Percentiles rank a stretch among this genome's conserved stretches.
Conservation (phyloP, 1,140 invertebrate genomes). For the Aricia agestis region DNA sequence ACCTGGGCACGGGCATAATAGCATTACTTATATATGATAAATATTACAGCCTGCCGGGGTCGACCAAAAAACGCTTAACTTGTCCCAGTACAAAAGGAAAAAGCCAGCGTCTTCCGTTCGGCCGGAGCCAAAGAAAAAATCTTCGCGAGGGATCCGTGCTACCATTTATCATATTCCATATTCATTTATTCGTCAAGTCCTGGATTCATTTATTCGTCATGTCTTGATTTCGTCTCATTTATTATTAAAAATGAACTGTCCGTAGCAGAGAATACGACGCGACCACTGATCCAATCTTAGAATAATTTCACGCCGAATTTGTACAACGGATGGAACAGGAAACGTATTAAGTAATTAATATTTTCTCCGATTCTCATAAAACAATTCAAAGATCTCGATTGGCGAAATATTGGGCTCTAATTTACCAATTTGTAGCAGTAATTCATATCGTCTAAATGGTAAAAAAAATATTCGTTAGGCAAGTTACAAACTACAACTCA, state of each 20-base stretch:
- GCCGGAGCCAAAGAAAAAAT: slow-evolving; percentile 72
- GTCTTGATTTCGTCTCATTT: slow-evolving; percentile 77
- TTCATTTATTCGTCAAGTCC: slow-evolving; percentile 76
- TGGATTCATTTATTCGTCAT: slow-evolving; percentile 78
- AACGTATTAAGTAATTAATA: slow-evolving; percentile 28
- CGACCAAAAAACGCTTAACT: slow-evolving; percentile 74
- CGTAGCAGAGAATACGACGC: slow-evolving; percentile 63
- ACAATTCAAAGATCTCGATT: too few relatives aligned
- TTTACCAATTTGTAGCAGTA: too few relatives aligned
- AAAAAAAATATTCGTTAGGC: too few relatives aligned
- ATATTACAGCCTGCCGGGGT: slow-evolving; percentile 62
- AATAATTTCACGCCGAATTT: slow-evolving; percentile 70
- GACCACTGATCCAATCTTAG: slow-evolving; percentile 70
- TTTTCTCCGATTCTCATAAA: too few relatives aligned
- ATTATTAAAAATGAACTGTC: slow-evolving; percentile 79
- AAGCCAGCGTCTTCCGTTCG: slow-evolving; percentile 74
- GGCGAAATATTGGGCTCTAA: too few relatives aligned
- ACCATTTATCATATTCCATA: slow-evolving; percentile 76
- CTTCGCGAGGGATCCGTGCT: slow-evolving; percentile 67
- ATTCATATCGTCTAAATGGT: too few relatives aligned
- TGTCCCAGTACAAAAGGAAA: slow-evolving; percentile 74
- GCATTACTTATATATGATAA: slow-evolving; percentile 69
- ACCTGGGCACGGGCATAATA: slow-evolving; percentile 46
- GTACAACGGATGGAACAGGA: slow-evolving; percentile 43
- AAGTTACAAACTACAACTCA: too few relatives aligned